Base-by-base conservation (phyloP, 2,113 vertebrate species). In the Aspidoscelis tigris region DNA sequence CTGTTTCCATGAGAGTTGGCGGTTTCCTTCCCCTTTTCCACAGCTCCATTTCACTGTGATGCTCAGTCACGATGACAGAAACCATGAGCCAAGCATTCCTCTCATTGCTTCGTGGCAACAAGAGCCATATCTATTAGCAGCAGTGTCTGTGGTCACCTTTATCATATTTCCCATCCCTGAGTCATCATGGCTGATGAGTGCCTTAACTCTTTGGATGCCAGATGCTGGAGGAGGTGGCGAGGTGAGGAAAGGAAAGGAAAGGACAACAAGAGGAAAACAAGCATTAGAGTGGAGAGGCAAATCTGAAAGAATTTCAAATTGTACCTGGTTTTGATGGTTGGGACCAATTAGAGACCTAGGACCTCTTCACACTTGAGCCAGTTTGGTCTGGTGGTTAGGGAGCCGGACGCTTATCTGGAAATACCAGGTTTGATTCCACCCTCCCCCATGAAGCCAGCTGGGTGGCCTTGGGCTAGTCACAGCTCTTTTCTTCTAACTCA, bases 1-100 rank as follows among this genome's bases (percentile, higher is more conserved):
- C 71, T 72, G 53, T 73, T 82, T 74, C 58, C 72, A 82, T 66
- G 14, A 82, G 58, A 66, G 71, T 75, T 61, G 5, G 16, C 71
- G 22, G 11, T 72, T 75, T 82, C 16, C 74, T 33, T 43, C 22
- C 39, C 58, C 58, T 66, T 75, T 58, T 66, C 26, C 21, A 61
- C 72, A 75, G 22, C 39, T 78, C 77, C 41, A 44, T 26, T 39
- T 16, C 41, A 43, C 7, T 8, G 8, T 12, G 26, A 21, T 8
- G 58, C 66, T 64, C 77, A 26, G 61, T 24, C 5, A 5, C 18
- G 79, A 58, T 58, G 53, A 77, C 39, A 58, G 3, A 26, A 64
- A 70, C 74, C 65, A 44, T 39, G 55, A 77, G 20, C 26, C 41
- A 77, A 58, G n/a, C 2, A 58, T 44, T 78, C 55, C 33, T 26